These are phyloP conservation scores for Pseudoips prasinana DNA, from an alignment of 2,888 invertebrate genomes.

Conservation along the genomic window DNA sequence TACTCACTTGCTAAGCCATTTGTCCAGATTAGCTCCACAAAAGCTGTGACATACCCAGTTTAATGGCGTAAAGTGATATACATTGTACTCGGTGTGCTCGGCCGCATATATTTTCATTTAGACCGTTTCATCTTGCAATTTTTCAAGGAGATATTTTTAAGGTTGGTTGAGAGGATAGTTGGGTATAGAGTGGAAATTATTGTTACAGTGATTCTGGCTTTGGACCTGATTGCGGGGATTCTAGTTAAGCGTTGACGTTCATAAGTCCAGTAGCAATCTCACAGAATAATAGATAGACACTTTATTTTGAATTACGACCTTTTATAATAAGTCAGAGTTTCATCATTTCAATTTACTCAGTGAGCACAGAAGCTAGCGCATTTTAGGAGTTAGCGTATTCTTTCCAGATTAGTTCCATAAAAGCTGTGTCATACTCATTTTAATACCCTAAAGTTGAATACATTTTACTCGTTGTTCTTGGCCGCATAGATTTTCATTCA, in stretches of 20 bases:
- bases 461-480: conserved; percentile 20
- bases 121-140: conserved; percentile 23
- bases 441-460: conserved; percentile 39
- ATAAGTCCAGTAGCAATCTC: too few relatives aligned
- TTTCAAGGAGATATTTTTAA: conserved; percentile 27
- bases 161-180: conserved; percentile 1
- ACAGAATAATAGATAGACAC: too few relatives aligned
- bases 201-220: background rate
- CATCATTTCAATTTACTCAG: too few relatives aligned
- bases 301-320: too few relatives aligned
- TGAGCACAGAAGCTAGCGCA: too few relatives aligned
- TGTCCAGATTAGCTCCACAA: conserved; percentile 33
- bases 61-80: conserved; percentile 40
- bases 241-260: too few relatives aligned
- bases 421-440: conserved; percentile 24
- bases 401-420: conserved; percentile 33
- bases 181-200: background rate
- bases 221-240: too few relatives aligned
- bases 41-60: conserved; percentile 25
- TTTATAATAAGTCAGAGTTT: too few relatives aligned
- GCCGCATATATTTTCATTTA: conserved; percentile 36
- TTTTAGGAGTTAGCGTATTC: too few relatives aligned
- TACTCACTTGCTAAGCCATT: conserved; percentile 33
- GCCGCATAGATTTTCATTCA: conserved; percentile 36
- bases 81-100: conserved; percentile 20